Conservation (phyloP, 2,113 vertebrate genomes). For the Colistium nudipinnis region DNA sequence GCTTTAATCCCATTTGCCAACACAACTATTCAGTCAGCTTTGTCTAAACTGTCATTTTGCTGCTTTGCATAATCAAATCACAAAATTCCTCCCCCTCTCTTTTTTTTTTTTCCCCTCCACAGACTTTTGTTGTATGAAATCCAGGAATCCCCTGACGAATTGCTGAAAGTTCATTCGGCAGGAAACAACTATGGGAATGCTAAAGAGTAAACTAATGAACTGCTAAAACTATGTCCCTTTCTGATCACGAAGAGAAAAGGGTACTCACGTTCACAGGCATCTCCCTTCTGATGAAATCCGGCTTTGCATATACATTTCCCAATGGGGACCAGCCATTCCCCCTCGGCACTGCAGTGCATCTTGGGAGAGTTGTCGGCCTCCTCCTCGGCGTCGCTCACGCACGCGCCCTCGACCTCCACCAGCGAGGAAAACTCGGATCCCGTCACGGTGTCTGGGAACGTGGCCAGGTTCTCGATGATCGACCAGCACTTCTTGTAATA, state of each 20-base stretch:
- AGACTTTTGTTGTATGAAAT: conserved; percentile 14
- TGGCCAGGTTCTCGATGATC: conserved; percentile 99
- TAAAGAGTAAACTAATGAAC: conserved; percentile 1
- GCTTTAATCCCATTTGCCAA: conserved; percentile 57
- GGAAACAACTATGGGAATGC: conserved; percentile 3
- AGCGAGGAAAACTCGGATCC: conserved; percentile 98
- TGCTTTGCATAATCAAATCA: conserved; percentile 55
- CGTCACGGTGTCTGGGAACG: conserved; percentile 98
- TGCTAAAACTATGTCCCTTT: not conserved
- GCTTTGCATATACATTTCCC: conserved; percentile 99
- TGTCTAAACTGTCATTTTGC: conserved; percentile 45
- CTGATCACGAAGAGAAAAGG: conserved; percentile 3
- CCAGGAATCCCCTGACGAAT: conserved; percentile 4
- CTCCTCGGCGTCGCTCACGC: conserved; percentile 94
- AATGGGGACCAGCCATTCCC: conserved; percentile 99
- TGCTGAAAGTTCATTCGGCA: not conserved
- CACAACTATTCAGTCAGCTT: conserved; percentile 15
- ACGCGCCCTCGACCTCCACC: conserved; percentile 96
- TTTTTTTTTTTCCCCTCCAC: not conserved
- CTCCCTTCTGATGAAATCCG: conserved; percentile 98
- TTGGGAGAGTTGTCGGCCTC: conserved; percentile 97
- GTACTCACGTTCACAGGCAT: conserved; percentile 97
- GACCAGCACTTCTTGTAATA: conserved; percentile 99
- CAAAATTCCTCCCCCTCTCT: conserved; percentile 12
- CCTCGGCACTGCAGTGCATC: conserved; percentile 99